Conservation (phyloP, 2,888 invertebrate genomes). For the Scaptomyza polygonia region DNA sequence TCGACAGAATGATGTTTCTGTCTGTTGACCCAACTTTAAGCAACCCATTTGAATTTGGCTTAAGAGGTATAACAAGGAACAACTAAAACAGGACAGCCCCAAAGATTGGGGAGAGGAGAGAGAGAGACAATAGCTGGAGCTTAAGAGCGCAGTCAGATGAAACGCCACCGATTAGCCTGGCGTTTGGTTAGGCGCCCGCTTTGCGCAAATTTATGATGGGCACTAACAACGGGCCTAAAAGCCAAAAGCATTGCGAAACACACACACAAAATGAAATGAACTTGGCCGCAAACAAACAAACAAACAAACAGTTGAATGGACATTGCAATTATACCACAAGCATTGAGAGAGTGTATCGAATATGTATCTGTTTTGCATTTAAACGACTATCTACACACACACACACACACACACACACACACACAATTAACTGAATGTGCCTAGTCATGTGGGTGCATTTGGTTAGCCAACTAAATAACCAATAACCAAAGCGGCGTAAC, state of each 20-base stretch:
- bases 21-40: neutral
- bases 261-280: conserved; percentile 57
- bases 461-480: neutral
- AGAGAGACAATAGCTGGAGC: neutral
- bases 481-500: conserved; percentile 41
- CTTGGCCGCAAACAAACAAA: conserved; percentile 38
- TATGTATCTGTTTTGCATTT: conserved; percentile 36
- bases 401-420: neutral
- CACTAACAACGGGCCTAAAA: conserved; percentile 68
- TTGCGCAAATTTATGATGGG: conserved; percentile 72
- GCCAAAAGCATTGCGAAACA: conserved; percentile 38
- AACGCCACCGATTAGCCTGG: conserved; percentile 74
- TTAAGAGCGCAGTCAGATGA: conserved; percentile 54
- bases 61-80: conserved; percentile 18
- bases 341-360: conserved; percentile 19
- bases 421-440: neutral
- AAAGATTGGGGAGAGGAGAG: neutral
- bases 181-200: conserved; percentile 58
- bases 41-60: neutral
- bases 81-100: conserved; percentile 1
- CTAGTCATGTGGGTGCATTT: conserved; percentile 45
- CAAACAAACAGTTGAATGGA: conserved; percentile 73
- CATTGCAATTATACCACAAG: conserved; percentile 66
- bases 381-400: conserved; percentile 12
- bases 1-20: no score